These are phyloP conservation scores for Delichon dasypus DNA, from an alignment of 2,797 vertebrate genomes.

Conservation along the genomic window DNA sequence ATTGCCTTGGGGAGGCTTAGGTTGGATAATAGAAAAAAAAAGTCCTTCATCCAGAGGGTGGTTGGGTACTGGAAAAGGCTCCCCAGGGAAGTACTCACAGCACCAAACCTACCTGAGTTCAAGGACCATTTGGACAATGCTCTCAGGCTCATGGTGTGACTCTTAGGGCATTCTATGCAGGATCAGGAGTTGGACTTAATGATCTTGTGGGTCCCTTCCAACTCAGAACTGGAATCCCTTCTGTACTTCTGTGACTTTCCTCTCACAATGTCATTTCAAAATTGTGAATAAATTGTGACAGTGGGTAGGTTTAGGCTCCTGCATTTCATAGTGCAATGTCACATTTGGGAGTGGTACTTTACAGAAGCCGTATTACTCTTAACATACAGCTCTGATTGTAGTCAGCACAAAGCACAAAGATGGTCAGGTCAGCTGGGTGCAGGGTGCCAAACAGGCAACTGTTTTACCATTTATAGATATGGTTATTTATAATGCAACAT, in stretches of 20 bases:
- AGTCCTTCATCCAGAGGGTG: accelerated
- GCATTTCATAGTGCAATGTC: neutral
- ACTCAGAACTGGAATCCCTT: neutral
- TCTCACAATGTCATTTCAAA: neutral
- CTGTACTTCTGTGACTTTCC: neutral
- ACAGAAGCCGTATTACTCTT: neutral
- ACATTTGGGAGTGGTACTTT: neutral
- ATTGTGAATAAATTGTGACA: neutral
- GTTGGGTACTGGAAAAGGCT: neutral
- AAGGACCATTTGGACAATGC: neutral
- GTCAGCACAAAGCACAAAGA: neutral
- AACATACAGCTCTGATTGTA: neutral
- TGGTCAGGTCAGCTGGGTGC: neutral
- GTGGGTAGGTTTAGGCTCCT: neutral
- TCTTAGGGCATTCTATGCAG: too few relatives aligned
- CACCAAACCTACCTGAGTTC: neutral
- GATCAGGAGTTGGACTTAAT: accelerated
- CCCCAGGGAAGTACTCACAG: neutral
- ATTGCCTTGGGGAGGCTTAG: accelerated
- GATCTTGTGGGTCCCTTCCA: neutral
- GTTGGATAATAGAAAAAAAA: neutral
- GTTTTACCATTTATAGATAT: neutral
- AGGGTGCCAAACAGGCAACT: neutral
- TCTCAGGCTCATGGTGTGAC: neutral
- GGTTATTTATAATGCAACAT: neutral